phyloP scores from a whole-genome alignment of 2,113 vertebrate species.

The Dipodomys stephensi region DNA sequence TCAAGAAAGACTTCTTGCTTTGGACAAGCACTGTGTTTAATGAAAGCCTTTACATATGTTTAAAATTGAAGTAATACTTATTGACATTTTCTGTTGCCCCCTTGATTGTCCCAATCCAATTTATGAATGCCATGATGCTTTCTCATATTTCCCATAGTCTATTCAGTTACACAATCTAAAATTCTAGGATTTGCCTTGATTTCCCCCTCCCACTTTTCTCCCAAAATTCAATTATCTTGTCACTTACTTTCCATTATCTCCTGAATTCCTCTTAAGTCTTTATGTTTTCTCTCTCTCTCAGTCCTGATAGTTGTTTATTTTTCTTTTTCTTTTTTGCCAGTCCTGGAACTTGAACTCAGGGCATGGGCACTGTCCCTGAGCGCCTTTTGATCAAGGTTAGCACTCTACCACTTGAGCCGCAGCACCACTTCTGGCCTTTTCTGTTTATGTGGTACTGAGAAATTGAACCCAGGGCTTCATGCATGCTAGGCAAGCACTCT shows the following conservation, averaged over 20 bases:
- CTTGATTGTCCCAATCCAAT: not conserved
- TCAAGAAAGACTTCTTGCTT: not conserved
- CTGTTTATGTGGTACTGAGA: too few relatives aligned
- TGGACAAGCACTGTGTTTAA: not conserved
- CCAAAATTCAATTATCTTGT: not conserved
- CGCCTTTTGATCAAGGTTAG: too few relatives aligned
- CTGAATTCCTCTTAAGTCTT: not conserved
- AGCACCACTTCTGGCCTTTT: too few relatives aligned
- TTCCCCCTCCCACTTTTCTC: not conserved
- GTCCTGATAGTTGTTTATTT: not conserved
- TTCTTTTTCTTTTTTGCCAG: too few relatives aligned
- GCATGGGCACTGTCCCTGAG: too few relatives aligned
- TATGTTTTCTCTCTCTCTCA: not conserved
- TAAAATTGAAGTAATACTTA: not conserved
- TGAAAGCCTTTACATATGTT: not conserved
- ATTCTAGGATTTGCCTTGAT: not conserved
- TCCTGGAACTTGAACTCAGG: too few relatives aligned
- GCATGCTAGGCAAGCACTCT: too few relatives aligned
- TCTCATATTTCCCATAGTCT: not conserved
- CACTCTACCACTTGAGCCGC: too few relatives aligned
- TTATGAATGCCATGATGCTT: not conserved
- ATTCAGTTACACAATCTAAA: not conserved
- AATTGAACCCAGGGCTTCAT: too few relatives aligned
- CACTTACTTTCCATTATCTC: not conserved
- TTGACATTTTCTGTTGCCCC: not conserved